These are phyloP conservation scores for Scarus forsteni DNA, from an alignment of 2,797 vertebrate genomes.

Conservation along the genomic window DNA sequence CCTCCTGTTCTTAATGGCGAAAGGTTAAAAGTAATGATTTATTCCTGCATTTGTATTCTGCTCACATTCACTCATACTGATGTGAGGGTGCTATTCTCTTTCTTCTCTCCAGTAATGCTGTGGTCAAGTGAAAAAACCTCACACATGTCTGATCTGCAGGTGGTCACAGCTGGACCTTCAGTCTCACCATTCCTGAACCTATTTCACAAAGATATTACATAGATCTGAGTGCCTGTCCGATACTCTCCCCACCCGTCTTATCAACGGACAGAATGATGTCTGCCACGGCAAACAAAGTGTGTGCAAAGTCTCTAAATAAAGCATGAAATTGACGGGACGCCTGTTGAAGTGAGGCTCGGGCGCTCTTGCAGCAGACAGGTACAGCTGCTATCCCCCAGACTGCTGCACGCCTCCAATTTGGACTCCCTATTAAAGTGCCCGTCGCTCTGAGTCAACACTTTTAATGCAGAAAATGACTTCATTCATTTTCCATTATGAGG, in stretches of 20 bases:
- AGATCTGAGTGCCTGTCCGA: constrained; percentile 79
- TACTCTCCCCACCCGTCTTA: constrained; percentile 81
- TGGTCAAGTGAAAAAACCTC: constrained; percentile 64
- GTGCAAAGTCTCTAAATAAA: constrained; percentile 83
- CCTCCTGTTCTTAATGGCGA: background rate
- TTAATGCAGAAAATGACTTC: constrained; percentile 76
- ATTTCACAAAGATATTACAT: constrained; percentile 81
- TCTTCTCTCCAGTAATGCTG: constrained; percentile 52
- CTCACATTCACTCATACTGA: constrained; percentile 22
- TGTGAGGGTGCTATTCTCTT: constrained; percentile 36
- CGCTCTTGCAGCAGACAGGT: constrained; percentile 54
- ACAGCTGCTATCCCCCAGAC: constrained; percentile 76
- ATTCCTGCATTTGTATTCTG: constrained; percentile 27
- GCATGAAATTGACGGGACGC: constrained; percentile 82
- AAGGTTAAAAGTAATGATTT: background rate
- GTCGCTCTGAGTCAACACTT: constrained; percentile 73
- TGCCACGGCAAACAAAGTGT: constrained; percentile 82
- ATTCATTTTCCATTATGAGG: constrained; percentile 72
- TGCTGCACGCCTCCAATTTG: constrained; percentile 63
- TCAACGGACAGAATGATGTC: constrained; percentile 82
- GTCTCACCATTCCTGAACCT: constrained; percentile 74
- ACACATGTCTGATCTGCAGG: constrained; percentile 67
- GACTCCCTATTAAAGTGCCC: constrained; percentile 66
- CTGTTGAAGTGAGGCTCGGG: constrained; percentile 66
- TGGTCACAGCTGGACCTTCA: constrained; percentile 78